These are phyloP conservation scores for Zhuqinia jingwanae DNA, from an alignment of 2,888 invertebrate genomes.

Conservation along the genomic window DNA sequence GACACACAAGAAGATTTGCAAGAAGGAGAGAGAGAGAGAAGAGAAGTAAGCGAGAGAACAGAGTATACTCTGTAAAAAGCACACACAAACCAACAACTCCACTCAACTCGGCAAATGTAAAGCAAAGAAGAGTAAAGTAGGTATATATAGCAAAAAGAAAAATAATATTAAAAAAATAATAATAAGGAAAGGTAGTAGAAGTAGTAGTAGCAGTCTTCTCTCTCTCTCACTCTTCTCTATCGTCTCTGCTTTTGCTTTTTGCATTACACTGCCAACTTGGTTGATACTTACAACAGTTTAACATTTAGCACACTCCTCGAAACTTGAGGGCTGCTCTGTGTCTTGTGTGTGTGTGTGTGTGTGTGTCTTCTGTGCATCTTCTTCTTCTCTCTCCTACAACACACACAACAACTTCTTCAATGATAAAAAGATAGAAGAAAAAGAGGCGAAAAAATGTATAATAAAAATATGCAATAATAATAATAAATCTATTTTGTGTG, in stretches of 20 bases:
- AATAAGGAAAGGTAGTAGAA: conserved; percentile 40
- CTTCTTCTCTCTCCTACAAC: not conserved
- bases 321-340: conserved; percentile 63
- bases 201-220: conserved; percentile 48
- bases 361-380: conserved; percentile 35
- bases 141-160: too few species aligned
- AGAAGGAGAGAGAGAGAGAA: not conserved
- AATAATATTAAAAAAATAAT: conserved; percentile 1
- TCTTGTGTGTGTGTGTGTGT: too few species aligned
- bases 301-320: conserved; percentile 67
- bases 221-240: too few species aligned
- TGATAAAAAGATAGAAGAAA: conserved; percentile 48
- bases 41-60: conserved; percentile 26
- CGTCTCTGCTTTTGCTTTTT: too few species aligned
- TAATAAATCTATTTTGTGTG: conserved; percentile 31
- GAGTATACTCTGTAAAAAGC: too few species aligned
- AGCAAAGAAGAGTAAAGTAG: too few species aligned
- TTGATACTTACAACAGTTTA: conserved; percentile 55
- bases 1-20: not conserved
- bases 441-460: conserved; percentile 50
- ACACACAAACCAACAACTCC: conserved; percentile 5
- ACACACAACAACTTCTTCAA: conserved; percentile 28
- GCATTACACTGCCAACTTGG: conserved; percentile 59
- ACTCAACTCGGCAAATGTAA: too few species aligned
- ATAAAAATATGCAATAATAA: conserved; percentile 23